These are phyloP conservation scores for Margaritifera margaritifera DNA, from an alignment of 2,888 invertebrate species.

Conservation along the genomic window DNA sequence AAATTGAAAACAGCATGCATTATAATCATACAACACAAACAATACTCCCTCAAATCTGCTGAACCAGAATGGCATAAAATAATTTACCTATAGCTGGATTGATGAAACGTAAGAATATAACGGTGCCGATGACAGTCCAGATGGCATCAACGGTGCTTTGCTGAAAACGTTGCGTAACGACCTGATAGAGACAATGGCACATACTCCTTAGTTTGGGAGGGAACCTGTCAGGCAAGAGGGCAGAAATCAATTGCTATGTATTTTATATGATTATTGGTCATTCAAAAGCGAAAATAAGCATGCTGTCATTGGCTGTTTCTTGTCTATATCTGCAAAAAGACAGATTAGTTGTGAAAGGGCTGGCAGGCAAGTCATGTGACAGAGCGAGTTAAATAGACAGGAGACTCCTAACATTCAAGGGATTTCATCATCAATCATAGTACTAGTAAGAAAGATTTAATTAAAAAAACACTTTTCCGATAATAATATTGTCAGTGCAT, in stretches of 20 bases:
- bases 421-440: no score
- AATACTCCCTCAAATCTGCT: no score
- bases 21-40: no score
- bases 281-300: no score
- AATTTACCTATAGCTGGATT: slow-evolving; percentile 89
- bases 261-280: no score
- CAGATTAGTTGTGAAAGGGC: no score
- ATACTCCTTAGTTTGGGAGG: slow-evolving; percentile 95
- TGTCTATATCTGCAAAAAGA: no score
- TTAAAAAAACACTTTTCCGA: no score
- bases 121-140: slow-evolving; percentile 82
- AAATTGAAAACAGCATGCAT: no score
- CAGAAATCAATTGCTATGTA: slow-evolving; percentile 1
- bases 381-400: not conserved
- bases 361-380: not conserved
- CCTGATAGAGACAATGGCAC: slow-evolving; percentile 94
- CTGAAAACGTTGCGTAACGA: slow-evolving; percentile 71
- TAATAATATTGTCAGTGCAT: no score
- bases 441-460: no score
- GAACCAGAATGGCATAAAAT: slow-evolving; percentile 11
- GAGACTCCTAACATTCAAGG: not conserved
- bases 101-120: slow-evolving; percentile 96
- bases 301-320: no score
- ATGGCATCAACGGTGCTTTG: slow-evolving; percentile 80
- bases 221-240: slow-evolving; percentile 77